Evolutionary conservation across 1,140 invertebrate species (phyloP), one percentile per base, ranked within the genome.

Genomic region (Chironomus striatipennis): DNA sequence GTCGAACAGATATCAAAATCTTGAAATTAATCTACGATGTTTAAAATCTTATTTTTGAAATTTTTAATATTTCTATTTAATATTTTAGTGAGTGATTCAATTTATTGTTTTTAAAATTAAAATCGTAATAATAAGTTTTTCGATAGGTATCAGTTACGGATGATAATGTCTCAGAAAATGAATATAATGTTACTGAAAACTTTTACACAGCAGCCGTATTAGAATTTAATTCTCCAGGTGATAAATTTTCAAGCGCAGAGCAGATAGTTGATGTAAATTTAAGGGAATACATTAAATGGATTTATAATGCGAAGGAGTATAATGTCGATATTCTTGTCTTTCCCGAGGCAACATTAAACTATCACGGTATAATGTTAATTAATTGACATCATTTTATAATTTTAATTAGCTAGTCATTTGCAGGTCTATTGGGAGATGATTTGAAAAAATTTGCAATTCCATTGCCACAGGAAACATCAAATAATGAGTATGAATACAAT

Each of bases 241-340:
- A 70, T 70, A 9, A 7, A 70, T 21, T 67, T 17, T 17, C n/a
- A 10, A 21, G 18, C 20, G 17, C 17, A 7, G 17, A 70, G 17
- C 17, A 70, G 18, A 70, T 70, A 2, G 18, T 70, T 70, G 17
- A 70, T 18, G 17, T 9, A 18, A 70, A 70, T 20, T 12, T 70
- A 20, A 21, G 7, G 9, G 65, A 70, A 20, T 70, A 70, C 18
- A 20, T 70, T 0, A 70, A 70, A 70, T 70, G 65, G 65, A 70
- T 70, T 70, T 21, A 10, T 8, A 70, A 2, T 18, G 65, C 65
- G 18, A 70, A 70, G 17, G 20, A 70, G 17, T 9, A 70, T 70
- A 8, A 18, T 70, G 65, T 70, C 5, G 65, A 70, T 18, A 70
- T 70, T 18, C 65, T 70, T 70, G 65, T 70, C 6, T 70, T 70